These are phyloP conservation scores for Channa argus DNA, from an alignment of 2,113 vertebrate genomes.

Conservation along the genomic window DNA sequence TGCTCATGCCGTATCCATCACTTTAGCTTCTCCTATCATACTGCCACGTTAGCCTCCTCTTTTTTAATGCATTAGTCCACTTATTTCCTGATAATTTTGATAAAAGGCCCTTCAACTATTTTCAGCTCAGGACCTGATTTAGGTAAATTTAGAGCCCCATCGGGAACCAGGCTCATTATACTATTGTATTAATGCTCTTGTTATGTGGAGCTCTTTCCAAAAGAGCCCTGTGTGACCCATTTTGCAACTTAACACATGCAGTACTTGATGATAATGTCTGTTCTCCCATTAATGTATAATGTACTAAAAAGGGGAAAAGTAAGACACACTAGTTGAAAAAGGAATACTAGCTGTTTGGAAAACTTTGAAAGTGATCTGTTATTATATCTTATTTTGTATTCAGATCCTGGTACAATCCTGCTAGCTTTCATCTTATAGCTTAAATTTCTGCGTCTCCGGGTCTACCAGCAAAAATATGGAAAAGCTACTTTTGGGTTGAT, in stretches of 20 bases:
- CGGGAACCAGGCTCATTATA: slow-evolving; percentile 67
- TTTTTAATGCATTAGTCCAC: slow-evolving; percentile 13
- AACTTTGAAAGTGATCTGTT: background rate
- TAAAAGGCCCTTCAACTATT: slow-evolving; percentile 58
- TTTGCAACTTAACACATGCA: slow-evolving; percentile 42
- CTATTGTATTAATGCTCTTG: slow-evolving; percentile 45
- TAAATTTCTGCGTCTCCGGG: background rate
- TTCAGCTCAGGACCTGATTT: slow-evolving; percentile 66
- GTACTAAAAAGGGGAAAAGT: background rate
- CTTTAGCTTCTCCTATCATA: slow-evolving; percentile 6
- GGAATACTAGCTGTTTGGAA: background rate
- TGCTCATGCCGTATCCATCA: slow-evolving; percentile 30
- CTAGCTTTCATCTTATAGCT: background rate
- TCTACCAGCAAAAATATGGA: background rate
- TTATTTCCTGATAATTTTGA: slow-evolving; percentile 49
- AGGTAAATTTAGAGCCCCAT: slow-evolving; percentile 60
- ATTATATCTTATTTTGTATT: background rate
- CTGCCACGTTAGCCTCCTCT: background rate
- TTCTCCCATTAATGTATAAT: slow-evolving; percentile 8
- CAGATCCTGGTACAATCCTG: background rate
- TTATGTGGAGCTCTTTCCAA: slow-evolving; percentile 54
- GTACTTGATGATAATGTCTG: slow-evolving; percentile 5
- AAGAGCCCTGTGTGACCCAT: slow-evolving; percentile 65
- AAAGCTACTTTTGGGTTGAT: background rate
- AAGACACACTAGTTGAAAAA: background rate